These are phyloP conservation scores for Trissonchulus sp. DNA, from an alignment of 2,888 invertebrate species.

Conservation along the genomic window DNA sequence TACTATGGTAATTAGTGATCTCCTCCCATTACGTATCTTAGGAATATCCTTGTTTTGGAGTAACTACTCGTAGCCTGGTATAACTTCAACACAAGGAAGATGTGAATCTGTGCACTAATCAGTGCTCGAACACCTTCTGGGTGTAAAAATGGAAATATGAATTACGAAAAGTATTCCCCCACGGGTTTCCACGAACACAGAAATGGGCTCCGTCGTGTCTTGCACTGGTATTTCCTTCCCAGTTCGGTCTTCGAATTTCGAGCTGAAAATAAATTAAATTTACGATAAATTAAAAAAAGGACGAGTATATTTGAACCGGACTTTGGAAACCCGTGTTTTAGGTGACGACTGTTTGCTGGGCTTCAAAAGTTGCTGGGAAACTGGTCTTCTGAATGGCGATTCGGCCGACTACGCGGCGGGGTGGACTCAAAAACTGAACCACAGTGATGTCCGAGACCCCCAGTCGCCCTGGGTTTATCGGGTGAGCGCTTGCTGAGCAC, in stretches of 20 bases:
- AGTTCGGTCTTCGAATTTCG: constrained; percentile 21
- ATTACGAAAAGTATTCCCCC: neutral
- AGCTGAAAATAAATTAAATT: constrained; percentile 14
- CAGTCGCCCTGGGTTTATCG: neutral
- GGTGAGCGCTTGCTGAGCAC: neutral
- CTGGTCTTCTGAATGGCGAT: constrained; percentile 7
- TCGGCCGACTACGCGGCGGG: neutral
- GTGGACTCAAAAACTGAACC: neutral
- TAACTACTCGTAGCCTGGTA: too few relatives aligned
- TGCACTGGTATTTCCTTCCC: constrained; percentile 16
- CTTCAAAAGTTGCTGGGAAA: constrained; percentile 6
- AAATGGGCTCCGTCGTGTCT: constrained; percentile 3
- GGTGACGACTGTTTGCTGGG: neutral
- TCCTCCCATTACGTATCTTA: too few relatives aligned
- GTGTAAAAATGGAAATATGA: too few relatives aligned
- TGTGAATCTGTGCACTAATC: too few relatives aligned
- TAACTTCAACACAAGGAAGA: too few relatives aligned
- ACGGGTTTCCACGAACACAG: constrained; percentile 13
- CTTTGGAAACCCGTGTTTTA: neutral
- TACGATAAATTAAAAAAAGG: too few relatives aligned
- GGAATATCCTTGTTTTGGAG: too few relatives aligned
- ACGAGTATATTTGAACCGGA: too few relatives aligned
- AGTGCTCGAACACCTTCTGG: too few relatives aligned
- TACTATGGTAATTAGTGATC: too few relatives aligned
- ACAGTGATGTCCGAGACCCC: neutral